These are phyloP conservation scores for Mareca penelope DNA, from an alignment of 2,797 vertebrate genomes.

Conservation along the genomic window DNA sequence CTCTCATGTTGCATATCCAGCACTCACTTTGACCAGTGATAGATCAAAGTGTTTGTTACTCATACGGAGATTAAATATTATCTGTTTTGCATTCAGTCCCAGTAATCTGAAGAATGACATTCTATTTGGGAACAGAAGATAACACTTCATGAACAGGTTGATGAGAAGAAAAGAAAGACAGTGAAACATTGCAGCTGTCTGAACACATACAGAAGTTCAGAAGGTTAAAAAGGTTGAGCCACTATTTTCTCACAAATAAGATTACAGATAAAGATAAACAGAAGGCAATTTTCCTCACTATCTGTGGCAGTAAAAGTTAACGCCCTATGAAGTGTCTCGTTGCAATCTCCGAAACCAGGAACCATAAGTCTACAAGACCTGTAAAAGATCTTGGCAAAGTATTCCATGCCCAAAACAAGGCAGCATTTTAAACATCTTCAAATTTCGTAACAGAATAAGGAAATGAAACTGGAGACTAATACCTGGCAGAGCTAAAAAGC, in stretches of 20 bases:
- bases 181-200: not conserved
- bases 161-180: slow-evolving; percentile 15
- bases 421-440: not conserved
- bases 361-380: not conserved
- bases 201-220: slow-evolving; percentile 6
- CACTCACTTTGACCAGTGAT: not conserved
- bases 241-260: slow-evolving; percentile 40
- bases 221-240: slow-evolving; percentile 50
- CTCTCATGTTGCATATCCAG: not conserved
- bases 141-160: slow-evolving; percentile 1
- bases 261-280: slow-evolving; percentile 60
- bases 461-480: slow-evolving; percentile 9
- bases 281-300: slow-evolving; percentile 52
- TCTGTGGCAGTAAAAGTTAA: slow-evolving; percentile 33
- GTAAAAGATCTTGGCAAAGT: not conserved
- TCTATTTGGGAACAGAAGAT: slow-evolving; percentile 9
- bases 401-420: not conserved
- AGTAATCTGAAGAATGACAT: slow-evolving; percentile 16
- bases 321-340: not conserved
- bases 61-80: slow-evolving; percentile 23
- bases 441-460: not conserved
- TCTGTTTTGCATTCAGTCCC: slow-evolving; percentile 3
- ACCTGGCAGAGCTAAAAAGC: not conserved
- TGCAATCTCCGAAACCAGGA: slow-evolving; percentile 20
- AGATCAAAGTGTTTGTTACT: not conserved